Evolutionary conservation across 2,797 vertebrate species (phyloP).

Genomic region (Notolabrus celidotus): DNA sequence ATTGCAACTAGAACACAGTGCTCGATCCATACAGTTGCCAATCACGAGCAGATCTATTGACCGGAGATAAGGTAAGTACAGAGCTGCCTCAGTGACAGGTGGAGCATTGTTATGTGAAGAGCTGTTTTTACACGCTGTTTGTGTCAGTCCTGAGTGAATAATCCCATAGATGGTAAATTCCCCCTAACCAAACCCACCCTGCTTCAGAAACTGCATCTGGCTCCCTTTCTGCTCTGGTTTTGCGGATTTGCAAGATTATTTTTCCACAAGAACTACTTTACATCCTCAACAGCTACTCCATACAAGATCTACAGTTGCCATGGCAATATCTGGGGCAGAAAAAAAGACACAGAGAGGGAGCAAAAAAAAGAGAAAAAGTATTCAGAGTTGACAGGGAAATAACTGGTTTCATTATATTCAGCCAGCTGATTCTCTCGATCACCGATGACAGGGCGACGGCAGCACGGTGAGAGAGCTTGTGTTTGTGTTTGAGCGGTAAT

Average conservation of each 20-base stretch:
- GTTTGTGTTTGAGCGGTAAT: conserved; percentile 73
- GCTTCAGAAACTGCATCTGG: conserved; percentile 67
- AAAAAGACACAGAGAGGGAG: conserved; percentile 3
- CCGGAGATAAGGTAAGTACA: conserved; percentile 60
- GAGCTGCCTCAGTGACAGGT: conserved; percentile 59
- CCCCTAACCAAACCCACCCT: conserved; percentile 57
- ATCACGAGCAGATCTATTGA: conserved; percentile 77
- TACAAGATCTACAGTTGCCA: conserved; percentile 83
- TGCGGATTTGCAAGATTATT: conserved; percentile 84
- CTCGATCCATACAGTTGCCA: conserved; percentile 74
- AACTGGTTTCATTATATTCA: conserved; percentile 83
- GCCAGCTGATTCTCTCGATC: conserved; percentile 80
- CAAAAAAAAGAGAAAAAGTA: conserved; percentile 54
- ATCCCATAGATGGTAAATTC: conserved; percentile 75
- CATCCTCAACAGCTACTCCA: conserved; percentile 73
- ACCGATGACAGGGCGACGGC: conserved; percentile 67
- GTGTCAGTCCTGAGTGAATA: conserved; percentile 53
- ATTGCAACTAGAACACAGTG: conserved; percentile 72
- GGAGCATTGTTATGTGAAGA: conserved; percentile 26
- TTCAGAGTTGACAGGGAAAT: conserved; percentile 82
- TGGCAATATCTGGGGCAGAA: conserved; percentile 78
- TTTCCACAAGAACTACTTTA: conserved; percentile 75
- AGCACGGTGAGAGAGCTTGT: conserved; percentile 59
- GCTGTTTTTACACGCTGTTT: conserved; percentile 11
- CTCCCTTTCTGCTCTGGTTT: conserved; percentile 73